Conservation (phyloP, 2,113 vertebrate species). For the Oncorhynchus mykiss region DNA sequence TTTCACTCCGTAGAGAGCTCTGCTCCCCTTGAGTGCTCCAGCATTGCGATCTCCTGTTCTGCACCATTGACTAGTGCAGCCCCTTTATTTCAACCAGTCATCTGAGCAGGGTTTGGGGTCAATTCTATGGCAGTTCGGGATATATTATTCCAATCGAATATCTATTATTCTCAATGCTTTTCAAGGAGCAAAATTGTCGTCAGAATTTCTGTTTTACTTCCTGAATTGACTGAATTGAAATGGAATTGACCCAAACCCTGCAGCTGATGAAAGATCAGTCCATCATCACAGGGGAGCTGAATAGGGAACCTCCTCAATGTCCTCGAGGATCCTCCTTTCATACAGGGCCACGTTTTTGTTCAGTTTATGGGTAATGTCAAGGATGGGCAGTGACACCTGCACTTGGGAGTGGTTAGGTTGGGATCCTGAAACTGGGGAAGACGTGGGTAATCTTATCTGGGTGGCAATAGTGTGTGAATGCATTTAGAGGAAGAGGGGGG, state of each 20-base stretch:
- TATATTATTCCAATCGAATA: background rate
- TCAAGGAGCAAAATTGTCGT: too few species aligned
- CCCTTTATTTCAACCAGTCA: background rate
- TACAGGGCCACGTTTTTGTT: too few species aligned
- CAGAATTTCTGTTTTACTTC: too few species aligned
- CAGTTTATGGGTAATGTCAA: too few species aligned
- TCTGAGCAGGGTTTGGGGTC: background rate
- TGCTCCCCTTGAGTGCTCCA: background rate
- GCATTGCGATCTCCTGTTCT: background rate
- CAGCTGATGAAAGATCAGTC: too few species aligned
- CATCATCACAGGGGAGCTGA: too few species aligned
- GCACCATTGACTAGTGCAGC: background rate
- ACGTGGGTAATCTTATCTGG: background rate
- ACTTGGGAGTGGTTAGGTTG: background rate
- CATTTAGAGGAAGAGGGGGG: background rate
- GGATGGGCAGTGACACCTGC: background rate
- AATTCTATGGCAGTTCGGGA: background rate
- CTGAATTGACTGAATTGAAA: too few species aligned
- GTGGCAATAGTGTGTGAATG: background rate
- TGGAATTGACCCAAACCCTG: too few species aligned
- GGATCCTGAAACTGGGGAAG: background rate
- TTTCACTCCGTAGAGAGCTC: constrained; percentile 8
- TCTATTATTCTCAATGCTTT: too few species aligned
- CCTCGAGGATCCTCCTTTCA: too few species aligned
- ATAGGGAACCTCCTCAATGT: too few species aligned